Conservation (phyloP, 2,888 invertebrate species). For the Ophion ventricosus region DNA sequence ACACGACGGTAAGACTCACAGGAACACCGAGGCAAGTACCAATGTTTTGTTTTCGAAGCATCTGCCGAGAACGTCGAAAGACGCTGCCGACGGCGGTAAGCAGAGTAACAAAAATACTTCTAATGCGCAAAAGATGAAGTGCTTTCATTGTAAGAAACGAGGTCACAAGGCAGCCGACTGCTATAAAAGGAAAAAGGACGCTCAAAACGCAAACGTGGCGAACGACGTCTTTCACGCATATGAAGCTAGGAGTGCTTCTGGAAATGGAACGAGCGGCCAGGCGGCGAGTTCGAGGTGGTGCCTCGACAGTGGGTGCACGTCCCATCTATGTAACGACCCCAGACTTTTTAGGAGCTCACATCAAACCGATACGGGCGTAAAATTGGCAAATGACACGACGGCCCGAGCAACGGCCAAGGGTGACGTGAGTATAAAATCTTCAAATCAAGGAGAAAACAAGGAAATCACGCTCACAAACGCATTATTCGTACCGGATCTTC, state of each 20-base stretch:
- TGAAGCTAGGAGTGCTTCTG: not conserved
- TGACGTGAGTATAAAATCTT: slow-evolving; percentile 32
- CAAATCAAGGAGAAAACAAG: not conserved
- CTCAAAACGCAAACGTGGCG: slow-evolving; percentile 64
- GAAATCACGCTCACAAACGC: not conserved
- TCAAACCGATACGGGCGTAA: not conserved
- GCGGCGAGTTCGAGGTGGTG: not conserved
- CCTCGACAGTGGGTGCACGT: slow-evolving; percentile 46
- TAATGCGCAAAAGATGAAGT: too few species aligned
- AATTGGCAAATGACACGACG: slow-evolving; percentile 23
- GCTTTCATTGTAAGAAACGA: too few species aligned
- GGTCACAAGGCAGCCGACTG: too few species aligned
- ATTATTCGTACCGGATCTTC: slow-evolving; percentile 49
- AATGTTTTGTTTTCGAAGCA: too few species aligned
- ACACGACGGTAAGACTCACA: slow-evolving; percentile 40
- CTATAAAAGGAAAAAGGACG: not conserved
- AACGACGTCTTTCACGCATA: slow-evolving; percentile 6
- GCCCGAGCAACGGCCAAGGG: too few species aligned
- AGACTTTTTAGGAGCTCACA: not conserved
- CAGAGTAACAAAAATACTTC: too few species aligned
- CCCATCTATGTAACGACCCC: slow-evolving; percentile 37
- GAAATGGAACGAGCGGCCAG: not conserved
- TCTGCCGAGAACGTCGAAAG: too few species aligned
- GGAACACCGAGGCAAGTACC: too few species aligned
- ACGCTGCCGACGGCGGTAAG: too few species aligned